Conservation (phyloP, 2,113 vertebrate species). For the Ifrita kowaldi region DNA sequence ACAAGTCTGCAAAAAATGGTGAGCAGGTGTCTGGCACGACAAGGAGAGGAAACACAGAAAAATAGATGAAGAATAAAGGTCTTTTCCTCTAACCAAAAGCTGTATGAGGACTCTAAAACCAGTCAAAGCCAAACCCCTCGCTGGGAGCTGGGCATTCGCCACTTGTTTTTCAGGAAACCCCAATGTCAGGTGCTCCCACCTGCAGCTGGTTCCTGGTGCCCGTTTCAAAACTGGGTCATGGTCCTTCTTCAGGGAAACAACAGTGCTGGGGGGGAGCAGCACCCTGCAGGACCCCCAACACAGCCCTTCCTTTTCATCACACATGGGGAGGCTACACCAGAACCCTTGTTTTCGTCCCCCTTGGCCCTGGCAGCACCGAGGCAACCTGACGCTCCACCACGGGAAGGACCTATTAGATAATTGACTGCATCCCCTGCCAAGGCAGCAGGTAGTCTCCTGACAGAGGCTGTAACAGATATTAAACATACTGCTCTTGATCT, state of each 20-base stretch:
- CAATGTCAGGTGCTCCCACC: rapidly evolving
- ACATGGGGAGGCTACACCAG: background rate
- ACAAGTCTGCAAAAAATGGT: background rate
- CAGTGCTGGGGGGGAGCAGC: background rate
- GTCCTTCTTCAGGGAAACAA: background rate
- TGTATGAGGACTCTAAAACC: background rate
- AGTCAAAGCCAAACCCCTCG: background rate
- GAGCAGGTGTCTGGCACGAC: background rate
- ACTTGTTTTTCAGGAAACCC: background rate
- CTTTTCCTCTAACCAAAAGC: background rate
- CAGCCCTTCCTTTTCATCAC: background rate
- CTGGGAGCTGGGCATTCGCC: background rate
- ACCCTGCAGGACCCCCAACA: background rate
- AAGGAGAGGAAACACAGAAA: background rate
- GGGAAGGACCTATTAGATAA: conserved; percentile 42
- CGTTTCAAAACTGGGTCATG: background rate
- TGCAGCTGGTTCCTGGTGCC: background rate
- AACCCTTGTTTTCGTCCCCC: background rate
- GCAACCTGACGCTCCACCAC: background rate
- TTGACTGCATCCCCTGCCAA: conserved; percentile 26
- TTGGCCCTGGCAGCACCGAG: rapidly evolving
- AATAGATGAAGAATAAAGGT: background rate
- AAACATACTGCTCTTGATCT: conserved; percentile 43
- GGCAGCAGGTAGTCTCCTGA: conserved; percentile 31
- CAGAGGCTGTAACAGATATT: conserved; percentile 35